Evolutionary conservation across 2,888 invertebrate species (phyloP).

Genomic region (Nomada goodeniana): DNA sequence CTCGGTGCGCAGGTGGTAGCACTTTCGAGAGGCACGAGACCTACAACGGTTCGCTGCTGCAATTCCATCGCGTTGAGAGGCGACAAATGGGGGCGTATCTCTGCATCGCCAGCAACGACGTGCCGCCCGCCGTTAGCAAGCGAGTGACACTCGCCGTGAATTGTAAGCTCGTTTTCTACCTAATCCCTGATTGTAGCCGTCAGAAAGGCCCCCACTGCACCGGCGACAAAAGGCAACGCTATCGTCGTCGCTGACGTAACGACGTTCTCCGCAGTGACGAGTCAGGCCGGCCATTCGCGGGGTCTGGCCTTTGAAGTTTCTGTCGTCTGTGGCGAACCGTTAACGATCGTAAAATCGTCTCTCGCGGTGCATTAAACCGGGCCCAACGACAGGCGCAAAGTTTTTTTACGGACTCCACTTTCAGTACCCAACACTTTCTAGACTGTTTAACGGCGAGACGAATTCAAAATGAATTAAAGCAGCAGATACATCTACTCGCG

Average conservation of each 20-base stretch:
- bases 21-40: conserved; percentile 85
- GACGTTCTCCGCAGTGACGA: conserved; percentile 18
- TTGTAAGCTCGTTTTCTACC: conserved; percentile 88
- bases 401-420: not conserved
- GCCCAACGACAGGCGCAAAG: not conserved
- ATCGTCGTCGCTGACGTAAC: conserved; percentile 25
- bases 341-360: conserved; percentile 3
- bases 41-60: conserved; percentile 90
- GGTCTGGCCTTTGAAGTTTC: not conserved
- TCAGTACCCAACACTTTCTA: too few relatives aligned
- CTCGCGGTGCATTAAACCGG: conserved; percentile 18
- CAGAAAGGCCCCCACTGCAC: conserved; percentile 43
- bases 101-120: conserved; percentile 96
- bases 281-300: conserved; percentile 28
- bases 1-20: conserved; percentile 73
- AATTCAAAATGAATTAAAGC: too few relatives aligned
- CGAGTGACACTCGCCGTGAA: conserved; percentile 94
- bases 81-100: conserved; percentile 96
- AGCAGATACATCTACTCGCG: too few relatives aligned
- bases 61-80: conserved; percentile 92
- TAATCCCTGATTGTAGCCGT: conserved; percentile 53
- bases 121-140: conserved; percentile 96
- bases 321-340: not conserved
- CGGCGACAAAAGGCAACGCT: conserved; percentile 40
- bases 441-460: too few relatives aligned